phyloP scores from a whole-genome alignment of 2,888 invertebrate genomes.

The Epinotia demarniana region DNA sequence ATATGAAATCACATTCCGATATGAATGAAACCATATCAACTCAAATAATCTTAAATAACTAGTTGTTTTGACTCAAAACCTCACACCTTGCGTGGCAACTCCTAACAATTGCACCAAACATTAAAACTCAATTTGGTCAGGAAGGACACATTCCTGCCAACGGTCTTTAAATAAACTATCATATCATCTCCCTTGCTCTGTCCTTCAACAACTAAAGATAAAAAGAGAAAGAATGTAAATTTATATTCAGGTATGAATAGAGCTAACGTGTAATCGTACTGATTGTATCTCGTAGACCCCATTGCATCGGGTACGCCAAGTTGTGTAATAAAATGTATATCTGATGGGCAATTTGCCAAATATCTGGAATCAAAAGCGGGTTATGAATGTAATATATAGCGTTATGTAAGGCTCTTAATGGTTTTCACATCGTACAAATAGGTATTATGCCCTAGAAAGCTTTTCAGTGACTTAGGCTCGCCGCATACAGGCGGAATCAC shows the following conservation, averaged over 20 bases:
- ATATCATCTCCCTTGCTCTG: not conserved
- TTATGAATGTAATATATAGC: slow-evolving; percentile 1
- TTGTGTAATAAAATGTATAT: slow-evolving; percentile 42
- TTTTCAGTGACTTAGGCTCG: not conserved
- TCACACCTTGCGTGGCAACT: not conserved
- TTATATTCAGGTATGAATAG: not conserved
- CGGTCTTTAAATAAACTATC: not conserved
- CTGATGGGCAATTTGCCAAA: slow-evolving; percentile 44
- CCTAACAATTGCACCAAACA: not conserved
- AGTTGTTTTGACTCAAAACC: not conserved
- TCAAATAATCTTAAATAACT: no score
- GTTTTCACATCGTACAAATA: not conserved
- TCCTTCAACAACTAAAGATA: not conserved
- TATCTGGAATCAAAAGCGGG: slow-evolving; percentile 30
- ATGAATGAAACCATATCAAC: no score
- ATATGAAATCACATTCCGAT: no score
- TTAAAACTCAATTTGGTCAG: not conserved
- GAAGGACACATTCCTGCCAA: not conserved
- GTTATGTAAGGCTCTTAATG: slow-evolving; percentile 1
- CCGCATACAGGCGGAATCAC: no score
- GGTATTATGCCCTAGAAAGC: not conserved
- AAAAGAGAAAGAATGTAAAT: not conserved
- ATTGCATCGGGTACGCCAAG: slow-evolving; percentile 35
- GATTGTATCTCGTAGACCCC: slow-evolving; percentile 28
- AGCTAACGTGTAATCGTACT: not conserved